Evolutionary conservation across 2,888 invertebrate species (phyloP).

Genomic region (Anthoptus insignis): DNA sequence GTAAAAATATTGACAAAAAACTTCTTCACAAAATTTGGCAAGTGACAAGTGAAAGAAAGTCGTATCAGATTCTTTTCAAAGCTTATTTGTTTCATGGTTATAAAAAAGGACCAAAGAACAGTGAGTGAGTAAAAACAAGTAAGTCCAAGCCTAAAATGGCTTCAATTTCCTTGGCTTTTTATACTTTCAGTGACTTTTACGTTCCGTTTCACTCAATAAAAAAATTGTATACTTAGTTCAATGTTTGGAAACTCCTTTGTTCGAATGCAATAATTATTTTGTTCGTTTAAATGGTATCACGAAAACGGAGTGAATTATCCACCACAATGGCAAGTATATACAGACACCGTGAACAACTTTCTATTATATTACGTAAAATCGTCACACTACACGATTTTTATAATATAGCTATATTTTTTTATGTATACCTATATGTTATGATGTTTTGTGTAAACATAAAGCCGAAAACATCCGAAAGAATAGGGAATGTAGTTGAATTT

Average conservation of each 20-base stretch:
- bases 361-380: constrained; percentile 19
- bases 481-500: too few relatives aligned
- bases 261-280: constrained; percentile 22
- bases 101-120: not conserved
- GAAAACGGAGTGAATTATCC: constrained; percentile 21
- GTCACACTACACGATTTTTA: constrained; percentile 11
- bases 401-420: too few relatives aligned
- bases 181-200: constrained; percentile 1
- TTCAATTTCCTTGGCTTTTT: not conserved
- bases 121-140: not conserved
- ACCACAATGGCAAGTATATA: constrained; percentile 12
- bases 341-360: constrained; percentile 23
- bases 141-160: constrained; percentile 2
- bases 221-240: not conserved
- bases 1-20: not conserved
- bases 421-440: too few relatives aligned
- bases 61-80: constrained; percentile 1
- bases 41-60: not conserved
- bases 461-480: too few relatives aligned
- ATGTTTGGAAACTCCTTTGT: constrained; percentile 27
- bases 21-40: not conserved
- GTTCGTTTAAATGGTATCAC: constrained; percentile 22
- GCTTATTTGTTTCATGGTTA: not conserved
- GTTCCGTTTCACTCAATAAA: constrained; percentile 14
- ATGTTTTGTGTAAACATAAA: too few relatives aligned